Evolutionary conservation across 1,140 invertebrate genomes (phyloP).

Genomic region (Cotesia typhae): DNA sequence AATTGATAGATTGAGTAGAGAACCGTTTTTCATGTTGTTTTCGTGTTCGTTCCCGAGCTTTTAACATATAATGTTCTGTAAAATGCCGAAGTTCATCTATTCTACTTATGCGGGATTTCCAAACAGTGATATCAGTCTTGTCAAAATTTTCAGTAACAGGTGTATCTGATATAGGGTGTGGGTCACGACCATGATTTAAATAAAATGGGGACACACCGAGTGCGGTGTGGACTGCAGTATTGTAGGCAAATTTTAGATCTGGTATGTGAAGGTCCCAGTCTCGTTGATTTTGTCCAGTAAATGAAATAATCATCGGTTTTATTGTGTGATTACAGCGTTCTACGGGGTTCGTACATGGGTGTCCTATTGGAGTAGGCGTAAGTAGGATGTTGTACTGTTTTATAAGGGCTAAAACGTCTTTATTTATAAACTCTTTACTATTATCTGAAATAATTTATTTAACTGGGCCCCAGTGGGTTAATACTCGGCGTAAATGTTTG

Average conservation of each 20-base stretch:
- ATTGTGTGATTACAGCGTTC: conserved; percentile 10
- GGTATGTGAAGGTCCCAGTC: conserved; percentile 51
- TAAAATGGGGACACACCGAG: neutral
- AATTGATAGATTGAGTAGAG: no score
- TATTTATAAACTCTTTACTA: conserved; percentile 38
- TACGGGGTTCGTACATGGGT: conserved; percentile 23
- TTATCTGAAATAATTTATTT: conserved; percentile 53
- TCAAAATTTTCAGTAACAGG: neutral
- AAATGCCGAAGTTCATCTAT: no score
- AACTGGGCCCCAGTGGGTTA: conserved; percentile 53
- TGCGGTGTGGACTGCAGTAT: neutral
- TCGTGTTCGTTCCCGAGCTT: no score
- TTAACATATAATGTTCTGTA: no score
- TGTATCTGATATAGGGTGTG: neutral
- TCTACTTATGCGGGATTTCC: no score
- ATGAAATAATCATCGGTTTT: conserved; percentile 38
- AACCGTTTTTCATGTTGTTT: no score
- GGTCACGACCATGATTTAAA: neutral
- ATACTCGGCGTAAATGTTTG: neutral
- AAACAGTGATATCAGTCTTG: neutral
- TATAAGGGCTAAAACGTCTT: neutral
- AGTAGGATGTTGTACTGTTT: neutral
- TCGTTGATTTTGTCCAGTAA: conserved; percentile 44
- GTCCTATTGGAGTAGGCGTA: conserved; percentile 1
- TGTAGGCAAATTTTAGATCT: neutral